Base-by-base conservation (phyloP, 2,113 vertebrate species). In the Dasyprocta punctata region DNA sequence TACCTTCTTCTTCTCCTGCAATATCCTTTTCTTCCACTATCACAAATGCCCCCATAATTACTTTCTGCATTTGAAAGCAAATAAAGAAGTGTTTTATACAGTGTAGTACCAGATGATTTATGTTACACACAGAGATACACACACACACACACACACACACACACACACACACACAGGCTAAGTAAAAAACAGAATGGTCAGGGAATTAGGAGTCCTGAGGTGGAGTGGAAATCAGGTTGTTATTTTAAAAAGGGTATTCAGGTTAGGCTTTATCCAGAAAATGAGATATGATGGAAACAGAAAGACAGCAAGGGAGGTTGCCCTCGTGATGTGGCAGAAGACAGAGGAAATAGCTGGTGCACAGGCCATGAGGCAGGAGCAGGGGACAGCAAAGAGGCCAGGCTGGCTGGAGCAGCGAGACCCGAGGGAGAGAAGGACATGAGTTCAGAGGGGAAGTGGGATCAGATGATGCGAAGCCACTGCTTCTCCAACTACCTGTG, bases 351-450 rank as follows among this genome's bases (percentile, higher is more conserved):
- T 11, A n/a, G 14, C 89, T 5, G 17, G 3, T 2, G 13, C 0
- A 1, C 2, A 3, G 73, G 22, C 28, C 26, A 8, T 58, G 28
- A 16, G 24, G 16, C 8, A 6, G 36, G 26, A 26, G 19, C 6
- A 30, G 63, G 41, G 22, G 24, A 33, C 5, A n/a, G 12, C 26
- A 1, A 5, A 19, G 38, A 44, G 41, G 7, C 69, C 2, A 4
- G 44, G 13, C 10, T 30, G 54, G 28, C 60, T 12, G 17, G 33
- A n/a, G 67, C 5, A 36, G 38, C 0, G 2, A 7, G 24, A 11
- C 4, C 3, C 33, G 12, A 0, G 24, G 5, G 16, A 33, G 22
- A 47, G 14, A 5, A 7, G 4, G 22, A 33, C n/a, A 1, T 5
- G 52, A 19, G 4, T 44, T 54, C 36, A 13, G 61, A 36, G 71